Conservation (phyloP, 2,113 vertebrate genomes). For the Zosterops hypoxanthus region DNA sequence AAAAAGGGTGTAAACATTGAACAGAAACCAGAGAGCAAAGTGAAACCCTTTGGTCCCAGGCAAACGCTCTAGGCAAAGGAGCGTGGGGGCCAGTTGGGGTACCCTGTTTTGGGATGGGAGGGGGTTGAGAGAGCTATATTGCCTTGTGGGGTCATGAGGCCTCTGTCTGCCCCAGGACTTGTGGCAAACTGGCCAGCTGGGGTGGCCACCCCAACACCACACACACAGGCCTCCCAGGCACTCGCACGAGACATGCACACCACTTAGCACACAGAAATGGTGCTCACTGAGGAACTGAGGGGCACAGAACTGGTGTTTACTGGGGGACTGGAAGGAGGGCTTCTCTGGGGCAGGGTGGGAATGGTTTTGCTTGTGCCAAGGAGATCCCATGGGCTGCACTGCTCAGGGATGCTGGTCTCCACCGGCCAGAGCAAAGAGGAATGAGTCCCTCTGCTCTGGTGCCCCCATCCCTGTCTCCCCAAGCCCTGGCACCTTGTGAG, state of each 20-base stretch:
- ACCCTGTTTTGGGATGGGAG: background rate
- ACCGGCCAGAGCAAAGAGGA: background rate
- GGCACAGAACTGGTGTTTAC: background rate
- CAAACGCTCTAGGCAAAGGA: constrained; percentile 30
- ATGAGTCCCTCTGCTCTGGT: background rate
- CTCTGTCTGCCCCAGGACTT: background rate
- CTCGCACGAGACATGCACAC: background rate
- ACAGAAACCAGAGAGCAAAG: constrained; percentile 47
- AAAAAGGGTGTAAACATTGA: constrained; percentile 67
- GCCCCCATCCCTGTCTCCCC: background rate
- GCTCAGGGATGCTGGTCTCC: background rate
- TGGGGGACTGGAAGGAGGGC: background rate
- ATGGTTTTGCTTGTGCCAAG: background rate
- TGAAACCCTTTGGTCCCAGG: constrained; percentile 72
- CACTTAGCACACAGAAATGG: constrained; percentile 18
- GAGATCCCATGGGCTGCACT: background rate
- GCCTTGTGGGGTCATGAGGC: background rate
- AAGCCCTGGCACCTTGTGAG: background rate
- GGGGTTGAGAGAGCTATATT: background rate
- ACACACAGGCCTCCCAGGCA: background rate
- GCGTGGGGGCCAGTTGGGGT: background rate
- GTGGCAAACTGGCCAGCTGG: background rate
- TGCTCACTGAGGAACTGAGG: background rate
- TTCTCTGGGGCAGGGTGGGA: background rate
- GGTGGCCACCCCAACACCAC: background rate